Evolutionary conservation across 1,140 invertebrate genomes (phyloP).

Genomic region (Heliconius himera): DNA sequence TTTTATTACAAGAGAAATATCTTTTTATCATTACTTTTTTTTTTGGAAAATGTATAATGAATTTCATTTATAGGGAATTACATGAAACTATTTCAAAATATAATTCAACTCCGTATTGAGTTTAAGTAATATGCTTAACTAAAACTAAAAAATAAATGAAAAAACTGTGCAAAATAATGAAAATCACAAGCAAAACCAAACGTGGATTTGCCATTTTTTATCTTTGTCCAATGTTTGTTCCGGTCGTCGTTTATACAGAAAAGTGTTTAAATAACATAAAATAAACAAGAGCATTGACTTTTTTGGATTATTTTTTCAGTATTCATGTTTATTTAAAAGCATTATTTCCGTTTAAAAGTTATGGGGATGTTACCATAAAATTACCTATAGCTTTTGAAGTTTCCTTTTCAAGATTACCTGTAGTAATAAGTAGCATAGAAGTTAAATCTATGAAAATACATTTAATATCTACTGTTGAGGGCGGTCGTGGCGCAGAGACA

Average conservation of each 20-base stretch:
- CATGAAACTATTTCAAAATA: too few relatives aligned
- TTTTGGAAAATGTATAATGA: not conserved
- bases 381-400: not conserved
- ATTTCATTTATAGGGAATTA: too few relatives aligned
- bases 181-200: not conserved
- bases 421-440: not conserved
- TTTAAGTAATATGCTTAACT: too few relatives aligned
- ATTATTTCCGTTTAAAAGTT: not conserved
- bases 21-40: not conserved
- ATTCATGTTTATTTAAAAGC: not conserved
- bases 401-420: not conserved
- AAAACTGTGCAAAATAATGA: too few relatives aligned
- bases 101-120: not conserved
- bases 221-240: not conserved
- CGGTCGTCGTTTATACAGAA: not conserved
- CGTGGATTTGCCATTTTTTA: not conserved
- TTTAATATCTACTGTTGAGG: not conserved
- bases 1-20: too few relatives aligned
- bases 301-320: not conserved
- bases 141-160: too few relatives aligned
- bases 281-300: not conserved
- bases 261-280: slow-evolving; percentile 2
- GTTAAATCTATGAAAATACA: not conserved
- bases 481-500: too few relatives aligned
- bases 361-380: not conserved